Conservation (phyloP, 2,797 vertebrate species). For the Enteromius unitaeniatus region DNA sequence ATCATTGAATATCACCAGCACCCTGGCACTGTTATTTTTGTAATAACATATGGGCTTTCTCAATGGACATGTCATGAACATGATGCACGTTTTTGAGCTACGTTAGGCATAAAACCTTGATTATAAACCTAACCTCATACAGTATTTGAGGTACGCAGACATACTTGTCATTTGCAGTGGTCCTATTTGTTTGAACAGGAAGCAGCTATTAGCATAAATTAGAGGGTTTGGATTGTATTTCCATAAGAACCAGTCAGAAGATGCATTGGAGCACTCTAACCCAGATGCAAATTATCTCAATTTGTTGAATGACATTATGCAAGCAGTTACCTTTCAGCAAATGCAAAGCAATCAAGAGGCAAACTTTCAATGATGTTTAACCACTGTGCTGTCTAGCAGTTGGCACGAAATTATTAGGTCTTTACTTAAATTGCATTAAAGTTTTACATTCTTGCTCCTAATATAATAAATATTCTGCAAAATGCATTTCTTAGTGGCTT, state of each 20-base stretch:
- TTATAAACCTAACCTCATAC: not conserved
- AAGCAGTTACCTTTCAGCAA: slow-evolving; percentile 48
- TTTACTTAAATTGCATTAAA: slow-evolving; percentile 13
- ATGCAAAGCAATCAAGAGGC: slow-evolving; percentile 57
- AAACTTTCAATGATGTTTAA: slow-evolving; percentile 30
- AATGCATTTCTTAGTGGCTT: slow-evolving; percentile 9
- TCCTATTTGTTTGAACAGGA: slow-evolving; percentile 35
- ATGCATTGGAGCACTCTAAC: slow-evolving; percentile 33
- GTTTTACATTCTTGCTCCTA: not conserved
- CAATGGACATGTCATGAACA: not conserved
- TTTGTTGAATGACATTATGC: slow-evolving; percentile 46
- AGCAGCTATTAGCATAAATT: slow-evolving; percentile 52
- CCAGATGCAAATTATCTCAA: slow-evolving; percentile 52
- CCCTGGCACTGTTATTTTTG: slow-evolving; percentile 14
- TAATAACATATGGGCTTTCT: not conserved
- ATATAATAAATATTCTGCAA: not conserved
- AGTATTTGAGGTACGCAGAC: not conserved
- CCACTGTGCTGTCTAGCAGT: slow-evolving; percentile 46
- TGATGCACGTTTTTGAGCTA: not conserved
- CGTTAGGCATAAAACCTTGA: slow-evolving; percentile 4
- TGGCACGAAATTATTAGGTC: not conserved
- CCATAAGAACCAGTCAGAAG: slow-evolving; percentile 30
- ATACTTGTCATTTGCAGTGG: slow-evolving; percentile 4
- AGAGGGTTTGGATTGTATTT: slow-evolving; percentile 46
- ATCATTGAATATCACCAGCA: slow-evolving; percentile 35